Evolutionary conservation across 2,797 vertebrate genomes (phyloP), one percentile per base, ranked within the genome.

Genomic region (Tamandua tetradactyla): DNA sequence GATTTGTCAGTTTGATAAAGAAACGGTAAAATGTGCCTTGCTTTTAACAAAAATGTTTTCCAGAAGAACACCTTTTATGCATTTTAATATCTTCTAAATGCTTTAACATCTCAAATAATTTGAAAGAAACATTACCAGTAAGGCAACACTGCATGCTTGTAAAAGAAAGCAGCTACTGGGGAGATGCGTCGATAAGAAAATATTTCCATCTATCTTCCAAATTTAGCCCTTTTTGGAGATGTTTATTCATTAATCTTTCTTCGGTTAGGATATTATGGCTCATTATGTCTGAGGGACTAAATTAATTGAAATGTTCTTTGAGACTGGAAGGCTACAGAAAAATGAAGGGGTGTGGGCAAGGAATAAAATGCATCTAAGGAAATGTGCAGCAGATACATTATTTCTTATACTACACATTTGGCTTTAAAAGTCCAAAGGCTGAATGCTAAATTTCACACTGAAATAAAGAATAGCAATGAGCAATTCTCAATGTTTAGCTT

Each of bases 301-400:
- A 96, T 97, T 98, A 97, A 98, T 96, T 98, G 98, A 98, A 98
- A 98, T 97, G 97, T 97, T 98, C 97, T 97, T 80, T 96, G 97
- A 98, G 96, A 97, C 91, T 97, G 96, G 96, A 98, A 96, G 95
- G 96, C 96, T 97, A 97, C 97, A 97, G 97, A 97, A 98, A 95
- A 84, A 71, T 78, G 82, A 55, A 55, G 40, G 32, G 11, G 55
- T 8, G n/a, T n/a, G 78, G 47, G 71, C 71, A 90, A 90, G 62
- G 49, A 92, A 69, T 5, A 86, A 95, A 97, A 68, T 5, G 23
- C 74, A 95, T 95, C 30, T 69, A 89, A 83, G 42, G 69, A 91
- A 83, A 76, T 92, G 85, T 32, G 66, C 18, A 84, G 44, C 13
- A 74, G 72, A 64, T 23, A 40, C 3, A 52, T 35, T 57, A 44